Conservation (phyloP, 2,888 invertebrate species). For the Agriopis aurantiaria region DNA sequence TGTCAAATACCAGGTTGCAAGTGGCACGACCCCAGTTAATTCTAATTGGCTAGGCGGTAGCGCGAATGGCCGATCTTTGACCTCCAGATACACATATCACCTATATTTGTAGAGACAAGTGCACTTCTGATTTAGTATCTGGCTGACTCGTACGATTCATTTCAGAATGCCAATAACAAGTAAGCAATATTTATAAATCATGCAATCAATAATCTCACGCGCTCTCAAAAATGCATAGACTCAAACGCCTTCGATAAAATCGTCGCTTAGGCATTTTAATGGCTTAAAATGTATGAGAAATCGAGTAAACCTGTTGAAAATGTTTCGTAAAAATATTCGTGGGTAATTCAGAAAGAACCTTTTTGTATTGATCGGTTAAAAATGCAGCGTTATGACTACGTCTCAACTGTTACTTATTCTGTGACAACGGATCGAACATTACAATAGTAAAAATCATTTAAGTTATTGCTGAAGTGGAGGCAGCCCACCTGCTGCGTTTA, state of each 20-base stretch:
- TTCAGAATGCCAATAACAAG: neutral
- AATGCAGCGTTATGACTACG: too few relatives aligned
- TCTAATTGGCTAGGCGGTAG: constrained; percentile 71
- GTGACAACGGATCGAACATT: neutral
- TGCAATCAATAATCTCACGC: neutral
- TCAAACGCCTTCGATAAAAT: neutral
- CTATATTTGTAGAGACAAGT: constrained; percentile 46
- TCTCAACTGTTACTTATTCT: neutral
- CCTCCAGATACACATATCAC: constrained; percentile 77
- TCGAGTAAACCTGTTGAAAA: too few relatives aligned
- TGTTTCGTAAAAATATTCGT: too few relatives aligned
- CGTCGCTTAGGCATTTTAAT: neutral
- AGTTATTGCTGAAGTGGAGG: neutral
- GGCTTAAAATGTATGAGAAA: neutral
- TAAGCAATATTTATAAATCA: neutral
- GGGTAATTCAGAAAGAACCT: too few relatives aligned
- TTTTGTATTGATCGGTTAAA: too few relatives aligned
- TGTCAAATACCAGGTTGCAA: constrained; percentile 69
- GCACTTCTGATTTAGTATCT: constrained; percentile 49
- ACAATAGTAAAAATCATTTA: neutral
- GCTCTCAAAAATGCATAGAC: neutral
- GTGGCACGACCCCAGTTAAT: constrained; percentile 72
- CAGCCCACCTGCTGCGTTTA: neutral
- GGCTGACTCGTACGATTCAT: constrained; percentile 28
- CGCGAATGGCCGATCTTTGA: constrained; percentile 83